A percentile compares a stretch with the other conserved stretches of the same genome.
Conservation (phyloP, 1,140 invertebrate species). For the Pygmarrhopalites habei region DNA sequence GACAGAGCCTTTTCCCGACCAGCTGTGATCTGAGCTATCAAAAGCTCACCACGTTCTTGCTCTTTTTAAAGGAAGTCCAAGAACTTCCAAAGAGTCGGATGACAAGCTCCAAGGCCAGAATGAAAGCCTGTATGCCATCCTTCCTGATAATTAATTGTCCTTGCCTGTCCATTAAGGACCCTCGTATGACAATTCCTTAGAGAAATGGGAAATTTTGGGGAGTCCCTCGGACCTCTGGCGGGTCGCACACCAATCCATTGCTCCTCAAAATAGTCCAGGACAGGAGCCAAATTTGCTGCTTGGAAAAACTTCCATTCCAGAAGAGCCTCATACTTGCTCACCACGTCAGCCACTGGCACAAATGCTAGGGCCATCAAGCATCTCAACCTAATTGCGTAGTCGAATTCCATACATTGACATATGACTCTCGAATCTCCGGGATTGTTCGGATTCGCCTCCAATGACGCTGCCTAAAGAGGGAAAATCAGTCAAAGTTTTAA, state of each 20-base stretch:
- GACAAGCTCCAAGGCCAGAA: background rate
- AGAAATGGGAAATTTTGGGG: background rate
- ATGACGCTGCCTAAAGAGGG: too few relatives aligned
- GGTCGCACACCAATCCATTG: background rate
- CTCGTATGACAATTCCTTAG: background rate
- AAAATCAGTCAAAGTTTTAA: too few relatives aligned
- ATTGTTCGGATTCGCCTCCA: too few relatives aligned
- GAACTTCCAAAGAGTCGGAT: background rate
- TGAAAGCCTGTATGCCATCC: background rate
- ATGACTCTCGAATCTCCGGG: background rate
- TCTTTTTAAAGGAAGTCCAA: too few relatives aligned
- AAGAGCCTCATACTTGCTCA: background rate
- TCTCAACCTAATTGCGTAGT: background rate
- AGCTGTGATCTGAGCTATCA: too few relatives aligned
- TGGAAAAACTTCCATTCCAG: background rate
- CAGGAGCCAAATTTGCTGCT: background rate
- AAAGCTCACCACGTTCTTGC: too few relatives aligned
- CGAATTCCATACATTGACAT: background rate
- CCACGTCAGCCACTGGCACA: background rate
- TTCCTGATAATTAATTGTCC: background rate
- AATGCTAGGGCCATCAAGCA: background rate
- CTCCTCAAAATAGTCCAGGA: background rate
- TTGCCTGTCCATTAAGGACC: background rate
- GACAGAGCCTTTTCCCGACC: too few relatives aligned
- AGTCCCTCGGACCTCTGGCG: background rate